Evolutionary conservation across 2,888 invertebrate genomes (phyloP), one percentile per base, ranked within the genome.

Genomic region (Drosophila lacicola): DNA sequence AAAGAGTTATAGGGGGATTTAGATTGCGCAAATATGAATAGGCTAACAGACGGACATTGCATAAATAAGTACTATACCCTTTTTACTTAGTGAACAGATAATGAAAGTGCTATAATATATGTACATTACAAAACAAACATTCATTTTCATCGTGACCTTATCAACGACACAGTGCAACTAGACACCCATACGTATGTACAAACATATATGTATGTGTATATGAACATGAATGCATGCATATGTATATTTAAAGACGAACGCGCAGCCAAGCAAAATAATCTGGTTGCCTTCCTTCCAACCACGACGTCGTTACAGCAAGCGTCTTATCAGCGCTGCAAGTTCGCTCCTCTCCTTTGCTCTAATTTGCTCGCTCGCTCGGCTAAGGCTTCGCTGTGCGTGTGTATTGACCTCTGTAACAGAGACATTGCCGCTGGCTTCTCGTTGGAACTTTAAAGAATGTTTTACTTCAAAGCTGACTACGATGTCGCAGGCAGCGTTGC

Each of bases 371-470:
- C 58, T 17, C 21, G 2, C 36, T 46, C 8, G 8, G 8, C 14
- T 41, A 50, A 36, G 36, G 21, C 21, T 50, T 50, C 50, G 21
- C n/a, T 51, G 42, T 62, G 29, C 42, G 46, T 56, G 44, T 54
- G 71, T 71, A 46, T 62, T 77, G 74, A 74, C 67, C 58, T 74
- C 58, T 77, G 55, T 55, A 44, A 51, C 51, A 29, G 29, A 56
- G 34, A 45, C 49, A 29, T 13, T 50, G 36, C 6, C 61, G 37
- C 17, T 29, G 42, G 14, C 41, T 46, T 41, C 36, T 41, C 41
- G 53, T 29, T 45, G 45, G 69, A 64, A 70, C 76, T 73, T 71
- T 49, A 21, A 57, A 53, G 37, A 50, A 76, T 71, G 57, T 63
- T 56, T 51, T 62, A 65, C 57, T 66, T 77, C 13, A 55, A 66